Conservation (phyloP, 2,888 invertebrate genomes). For the Himalopsyche anomala region DNA sequence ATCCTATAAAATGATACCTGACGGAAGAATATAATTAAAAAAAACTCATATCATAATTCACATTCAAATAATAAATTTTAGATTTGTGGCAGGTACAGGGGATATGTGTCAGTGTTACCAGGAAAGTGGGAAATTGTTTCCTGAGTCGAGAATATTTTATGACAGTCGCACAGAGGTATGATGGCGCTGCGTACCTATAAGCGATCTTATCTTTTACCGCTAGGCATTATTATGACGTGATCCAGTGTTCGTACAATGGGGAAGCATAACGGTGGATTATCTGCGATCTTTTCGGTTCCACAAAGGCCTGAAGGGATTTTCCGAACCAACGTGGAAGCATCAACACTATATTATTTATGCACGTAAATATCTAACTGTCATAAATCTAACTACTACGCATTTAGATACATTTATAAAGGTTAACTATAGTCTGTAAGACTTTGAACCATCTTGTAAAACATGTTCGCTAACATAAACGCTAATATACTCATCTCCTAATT, state of each 20-base stretch:
- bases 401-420: too few relatives aligned
- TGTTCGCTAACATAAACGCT: neutral
- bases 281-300: constrained; percentile 3
- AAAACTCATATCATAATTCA: too few relatives aligned
- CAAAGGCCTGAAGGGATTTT: constrained; percentile 13
- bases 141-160: constrained; percentile 29
- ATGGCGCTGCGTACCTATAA: constrained; percentile 26
- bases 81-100: constrained; percentile 17
- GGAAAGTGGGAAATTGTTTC: constrained; percentile 29
- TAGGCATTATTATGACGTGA: constrained; percentile 22
- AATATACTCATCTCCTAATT: too few relatives aligned
- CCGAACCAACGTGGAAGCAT: neutral
- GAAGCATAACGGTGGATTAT: constrained; percentile 14
- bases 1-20: too few relatives aligned
- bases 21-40: too few relatives aligned
- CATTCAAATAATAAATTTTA: neutral
- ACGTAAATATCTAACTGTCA: neutral
- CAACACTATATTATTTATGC: constrained; percentile 26
- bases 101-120: constrained; percentile 24
- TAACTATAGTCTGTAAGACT: too few relatives aligned
- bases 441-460: too few relatives aligned
- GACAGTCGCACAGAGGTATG: constrained; percentile 22
- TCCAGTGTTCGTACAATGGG: constrained; percentile 14
- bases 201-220: constrained; percentile 20
- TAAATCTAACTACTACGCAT: too few relatives aligned